Conservation (phyloP, 1,140 invertebrate genomes). For the Aradophagus sp. region DNA sequence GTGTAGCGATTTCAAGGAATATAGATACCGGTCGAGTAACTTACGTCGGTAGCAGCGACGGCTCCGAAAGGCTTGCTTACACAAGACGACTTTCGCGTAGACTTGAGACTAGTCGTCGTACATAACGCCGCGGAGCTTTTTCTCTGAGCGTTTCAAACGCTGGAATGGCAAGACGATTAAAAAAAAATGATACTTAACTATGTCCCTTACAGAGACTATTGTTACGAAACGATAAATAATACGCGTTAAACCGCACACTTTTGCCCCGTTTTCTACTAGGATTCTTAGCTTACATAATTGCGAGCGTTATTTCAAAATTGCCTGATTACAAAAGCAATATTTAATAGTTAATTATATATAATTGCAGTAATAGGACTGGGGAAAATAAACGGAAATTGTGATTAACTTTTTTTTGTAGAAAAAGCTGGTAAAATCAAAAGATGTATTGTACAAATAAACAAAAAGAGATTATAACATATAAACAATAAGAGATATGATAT, state of each 20-base stretch:
- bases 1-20: slow-evolving; percentile 53
- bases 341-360: slow-evolving; percentile 16
- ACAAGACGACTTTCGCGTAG: slow-evolving; percentile 53
- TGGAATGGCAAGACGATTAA: slow-evolving; percentile 42
- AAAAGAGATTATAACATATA: no score
- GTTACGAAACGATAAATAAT: slow-evolving; percentile 61
- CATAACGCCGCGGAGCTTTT: slow-evolving; percentile 44
- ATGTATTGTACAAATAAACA: no score
- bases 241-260: slow-evolving; percentile 23
- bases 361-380: slow-evolving; percentile 8
- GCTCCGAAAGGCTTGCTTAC: slow-evolving; percentile 45
- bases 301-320: slow-evolving; percentile 14
- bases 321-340: slow-evolving; percentile 8
- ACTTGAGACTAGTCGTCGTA: slow-evolving; percentile 39
- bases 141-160: slow-evolving; percentile 19
- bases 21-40: slow-evolving; percentile 54
- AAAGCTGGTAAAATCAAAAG: no score
- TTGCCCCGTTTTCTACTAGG: no score
- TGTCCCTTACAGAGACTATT: slow-evolving; percentile 45
- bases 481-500: no score
- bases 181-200: slow-evolving; percentile 31
- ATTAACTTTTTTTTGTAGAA: no score
- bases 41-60: slow-evolving; percentile 36
- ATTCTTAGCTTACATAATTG: slow-evolving; percentile 19
- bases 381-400: no score